A percentile compares a stretch with the other conserved stretches of the same genome.
Evolutionary conservation across 2,888 invertebrate genomes (phyloP).

Genomic region (Melolontha melolontha): DNA sequence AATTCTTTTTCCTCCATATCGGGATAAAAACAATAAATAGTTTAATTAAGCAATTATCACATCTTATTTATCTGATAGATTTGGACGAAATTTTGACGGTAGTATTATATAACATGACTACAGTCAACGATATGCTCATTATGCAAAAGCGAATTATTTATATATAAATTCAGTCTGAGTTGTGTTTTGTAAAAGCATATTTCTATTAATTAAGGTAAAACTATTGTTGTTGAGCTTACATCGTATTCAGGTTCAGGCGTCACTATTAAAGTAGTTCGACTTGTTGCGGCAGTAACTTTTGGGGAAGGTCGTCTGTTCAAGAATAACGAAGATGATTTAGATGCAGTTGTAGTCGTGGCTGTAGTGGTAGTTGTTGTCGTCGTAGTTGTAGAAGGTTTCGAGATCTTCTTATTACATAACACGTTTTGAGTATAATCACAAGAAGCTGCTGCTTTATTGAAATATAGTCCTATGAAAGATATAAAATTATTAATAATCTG

Average conservation of each 20-base stretch:
- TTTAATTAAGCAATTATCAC: too few relatives aligned
- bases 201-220: too few relatives aligned
- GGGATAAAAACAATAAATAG: too few relatives aligned
- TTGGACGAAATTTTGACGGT: too few relatives aligned
- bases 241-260: conserved; percentile 59
- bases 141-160: too few relatives aligned
- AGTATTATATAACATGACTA: too few relatives aligned
- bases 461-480: conserved; percentile 77
- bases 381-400: conserved; percentile 65
- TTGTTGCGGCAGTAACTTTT: conserved; percentile 64
- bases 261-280: conserved; percentile 60
- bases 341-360: conserved; percentile 65
- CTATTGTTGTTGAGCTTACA: conserved; percentile 46
- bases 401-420: conserved; percentile 76
- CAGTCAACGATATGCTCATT: too few relatives aligned
- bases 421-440: conserved; percentile 94
- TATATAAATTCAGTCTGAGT: too few relatives aligned
- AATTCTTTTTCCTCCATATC: too few relatives aligned
- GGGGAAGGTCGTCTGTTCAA: conserved; percentile 58
- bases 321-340: conserved; percentile 64
- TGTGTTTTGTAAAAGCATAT: too few relatives aligned
- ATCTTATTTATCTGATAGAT: too few relatives aligned
- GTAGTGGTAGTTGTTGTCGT: conserved; percentile 66
- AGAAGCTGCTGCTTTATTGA: conserved; percentile 91
- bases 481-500: background rate